Evolutionary conservation across 2,113 vertebrate species (phyloP).

Genomic region (Corythornis cristatus): DNA sequence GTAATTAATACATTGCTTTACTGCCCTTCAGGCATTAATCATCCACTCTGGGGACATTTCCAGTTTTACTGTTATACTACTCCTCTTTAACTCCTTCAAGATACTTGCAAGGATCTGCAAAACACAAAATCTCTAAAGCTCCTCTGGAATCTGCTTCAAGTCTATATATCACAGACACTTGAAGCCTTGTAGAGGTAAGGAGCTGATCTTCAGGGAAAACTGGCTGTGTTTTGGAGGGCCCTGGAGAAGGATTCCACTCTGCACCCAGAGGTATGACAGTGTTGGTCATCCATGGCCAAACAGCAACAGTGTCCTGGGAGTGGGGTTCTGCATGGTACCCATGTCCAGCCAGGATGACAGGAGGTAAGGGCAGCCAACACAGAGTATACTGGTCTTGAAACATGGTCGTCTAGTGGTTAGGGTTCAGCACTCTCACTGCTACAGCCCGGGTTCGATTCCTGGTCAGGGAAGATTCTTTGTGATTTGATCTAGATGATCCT

Average conservation of each 20-base stretch:
- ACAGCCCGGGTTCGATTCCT: no score
- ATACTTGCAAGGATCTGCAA: not conserved
- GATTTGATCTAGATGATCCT: no score
- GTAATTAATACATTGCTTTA: not conserved
- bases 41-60: not conserved
- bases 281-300: rapidly evolving
- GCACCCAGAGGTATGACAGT: not conserved
- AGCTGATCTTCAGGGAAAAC: not conserved
- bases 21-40: not conserved
- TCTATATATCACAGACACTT: no score
- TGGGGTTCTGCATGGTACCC: not conserved
- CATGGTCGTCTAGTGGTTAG: no score
- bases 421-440: no score
- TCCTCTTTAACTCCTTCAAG: not conserved
- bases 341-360: rapidly evolving
- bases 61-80: rapidly evolving
- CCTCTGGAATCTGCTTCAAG: not conserved
- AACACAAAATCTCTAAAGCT: not conserved
- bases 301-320: rapidly evolving
- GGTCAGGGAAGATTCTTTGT: no score
- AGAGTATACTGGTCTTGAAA: not conserved
- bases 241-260: not conserved
- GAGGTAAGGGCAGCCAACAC: not conserved
- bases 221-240: rapidly evolving
- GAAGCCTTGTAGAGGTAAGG: not conserved